phyloP scores from a whole-genome alignment of 2,888 invertebrate genomes.

The Agrotis exclamationis region DNA sequence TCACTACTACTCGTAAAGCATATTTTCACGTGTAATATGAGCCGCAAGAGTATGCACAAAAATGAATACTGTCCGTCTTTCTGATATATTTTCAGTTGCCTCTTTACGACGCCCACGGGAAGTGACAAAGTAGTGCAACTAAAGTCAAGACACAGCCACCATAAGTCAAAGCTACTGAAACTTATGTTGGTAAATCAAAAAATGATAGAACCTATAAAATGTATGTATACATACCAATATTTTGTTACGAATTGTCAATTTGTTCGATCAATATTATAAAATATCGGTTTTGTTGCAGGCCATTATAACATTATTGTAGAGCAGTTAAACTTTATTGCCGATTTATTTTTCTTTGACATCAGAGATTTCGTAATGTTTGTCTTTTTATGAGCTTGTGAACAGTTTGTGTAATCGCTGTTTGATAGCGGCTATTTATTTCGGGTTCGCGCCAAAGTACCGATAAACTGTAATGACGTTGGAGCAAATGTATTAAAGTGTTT shows the following conservation, averaged over 20 bases:
- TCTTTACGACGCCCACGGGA: conserved; percentile 28
- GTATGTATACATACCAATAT: too few relatives aligned
- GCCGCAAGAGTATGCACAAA: neutral
- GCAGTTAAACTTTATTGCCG: conserved; percentile 80
- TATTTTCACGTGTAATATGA: neutral
- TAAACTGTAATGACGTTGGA: conserved; percentile 83
- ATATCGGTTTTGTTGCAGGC: conserved; percentile 66
- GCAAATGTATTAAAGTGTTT: conserved; percentile 77
- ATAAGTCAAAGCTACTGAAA: conserved; percentile 6
- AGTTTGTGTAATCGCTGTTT: conserved; percentile 86
- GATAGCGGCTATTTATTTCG: conserved; percentile 86
- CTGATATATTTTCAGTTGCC: conserved; percentile 18
- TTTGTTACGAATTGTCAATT: conserved; percentile 5
- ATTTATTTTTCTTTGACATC: conserved; percentile 86
- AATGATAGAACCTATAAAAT: too few relatives aligned
- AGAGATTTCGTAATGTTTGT: conserved; percentile 84
- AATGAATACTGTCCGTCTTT: conserved; percentile 12
- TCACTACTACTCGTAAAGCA: neutral
- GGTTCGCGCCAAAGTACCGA: conserved; percentile 79
- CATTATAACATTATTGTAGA: conserved; percentile 77
- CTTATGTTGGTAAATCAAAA: neutral
- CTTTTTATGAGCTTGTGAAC: conserved; percentile 86
- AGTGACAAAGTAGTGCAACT: conserved; percentile 9
- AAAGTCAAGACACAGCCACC: neutral
- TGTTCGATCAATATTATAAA: conserved; percentile 57